Percentiles rank a stretch among this genome's conserved stretches.
Conservation (phyloP, 1,140 invertebrate genomes). For the Teleopsis dalmanni region DNA sequence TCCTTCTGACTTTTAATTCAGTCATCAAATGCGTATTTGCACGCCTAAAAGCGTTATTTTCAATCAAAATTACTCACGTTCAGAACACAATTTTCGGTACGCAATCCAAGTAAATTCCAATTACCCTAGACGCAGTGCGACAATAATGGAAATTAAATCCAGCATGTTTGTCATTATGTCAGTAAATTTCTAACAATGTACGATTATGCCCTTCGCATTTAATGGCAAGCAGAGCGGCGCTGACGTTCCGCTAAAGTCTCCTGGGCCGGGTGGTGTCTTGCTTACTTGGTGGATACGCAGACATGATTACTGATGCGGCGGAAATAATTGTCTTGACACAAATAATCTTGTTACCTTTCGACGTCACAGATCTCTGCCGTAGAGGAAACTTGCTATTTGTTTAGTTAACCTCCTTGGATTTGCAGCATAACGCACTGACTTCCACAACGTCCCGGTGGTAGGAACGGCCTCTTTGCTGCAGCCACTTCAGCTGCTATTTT, state of each 20-base stretch:
- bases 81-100: constrained; percentile 2
- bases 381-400: too few species aligned
- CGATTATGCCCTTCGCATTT: background rate
- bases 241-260: too few species aligned
- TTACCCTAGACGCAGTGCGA: constrained; percentile 36
- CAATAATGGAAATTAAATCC: constrained; percentile 40
- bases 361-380: constrained; percentile 4
- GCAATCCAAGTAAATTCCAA: constrained; percentile 10
- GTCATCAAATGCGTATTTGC: background rate
- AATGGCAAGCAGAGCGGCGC: background rate
- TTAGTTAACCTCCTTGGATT: too few species aligned
- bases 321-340: constrained; percentile 44
- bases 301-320: constrained; percentile 32
- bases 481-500: constrained; percentile 14
- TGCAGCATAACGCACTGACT: too few species aligned
- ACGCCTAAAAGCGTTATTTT: background rate
- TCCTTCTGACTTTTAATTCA: too few species aligned
- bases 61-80: constrained; percentile 10
- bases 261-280: too few species aligned
- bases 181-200: background rate
- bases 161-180: constrained; percentile 17
- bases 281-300: background rate
- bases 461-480: constrained; percentile 9
- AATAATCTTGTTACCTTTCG: constrained; percentile 41
- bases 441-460: constrained; percentile 18